Evolutionary conservation across 2,888 invertebrate species (phyloP).

Genomic region (Ennomos quercinarius): DNA sequence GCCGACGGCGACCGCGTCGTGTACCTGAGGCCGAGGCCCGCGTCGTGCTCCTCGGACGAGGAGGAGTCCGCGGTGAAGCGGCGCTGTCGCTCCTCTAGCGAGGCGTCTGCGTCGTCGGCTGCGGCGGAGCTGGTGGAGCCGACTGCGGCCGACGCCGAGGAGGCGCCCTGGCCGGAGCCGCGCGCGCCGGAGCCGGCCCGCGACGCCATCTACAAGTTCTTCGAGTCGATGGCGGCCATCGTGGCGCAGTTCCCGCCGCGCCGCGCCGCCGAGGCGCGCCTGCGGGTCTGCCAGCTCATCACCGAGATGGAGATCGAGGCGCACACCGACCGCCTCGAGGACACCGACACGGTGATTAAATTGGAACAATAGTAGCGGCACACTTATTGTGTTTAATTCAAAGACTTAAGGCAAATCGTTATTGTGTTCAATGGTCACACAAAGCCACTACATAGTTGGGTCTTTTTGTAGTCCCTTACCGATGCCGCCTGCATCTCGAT

Average conservation of each 20-base stretch:
- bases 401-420: too few relatives aligned
- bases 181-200: conserved; percentile 2
- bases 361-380: too few relatives aligned
- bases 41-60: background rate
- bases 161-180: background rate
- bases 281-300: conserved; percentile 29
- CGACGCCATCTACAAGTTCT: conserved; percentile 28
- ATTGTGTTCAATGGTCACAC: too few relatives aligned
- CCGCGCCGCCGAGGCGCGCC: conserved; percentile 27
- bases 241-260: conserved; percentile 33
- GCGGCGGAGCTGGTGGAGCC: background rate
- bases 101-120: background rate
- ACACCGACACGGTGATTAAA: too few relatives aligned
- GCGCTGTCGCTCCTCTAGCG: too few relatives aligned
- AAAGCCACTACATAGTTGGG: too few relatives aligned
- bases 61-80: too few relatives aligned
- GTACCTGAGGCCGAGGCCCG: conserved; percentile 6
- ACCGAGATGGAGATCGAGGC: conserved; percentile 26
- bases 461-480: too few relatives aligned
- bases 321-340: background rate
- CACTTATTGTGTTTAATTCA: too few relatives aligned
- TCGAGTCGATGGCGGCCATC: conserved; percentile 37
- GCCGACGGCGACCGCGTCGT: background rate
- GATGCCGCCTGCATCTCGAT: too few relatives aligned
- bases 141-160: background rate